phyloP scores from a whole-genome alignment of 2,888 invertebrate genomes.

The Tenthredo notha region DNA sequence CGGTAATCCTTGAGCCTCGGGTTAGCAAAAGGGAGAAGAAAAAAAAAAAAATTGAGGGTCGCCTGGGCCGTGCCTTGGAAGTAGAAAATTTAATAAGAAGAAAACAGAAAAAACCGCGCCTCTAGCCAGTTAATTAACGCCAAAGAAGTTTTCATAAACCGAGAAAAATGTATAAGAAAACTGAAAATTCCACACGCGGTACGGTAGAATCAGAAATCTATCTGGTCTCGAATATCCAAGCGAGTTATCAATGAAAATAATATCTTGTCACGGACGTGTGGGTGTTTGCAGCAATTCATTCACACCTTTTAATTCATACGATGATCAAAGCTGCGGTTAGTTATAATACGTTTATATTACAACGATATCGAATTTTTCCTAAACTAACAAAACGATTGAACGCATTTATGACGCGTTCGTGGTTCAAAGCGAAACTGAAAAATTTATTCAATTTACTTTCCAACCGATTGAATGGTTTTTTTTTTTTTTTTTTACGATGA shows the following conservation, averaged over 20 bases:
- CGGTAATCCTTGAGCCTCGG: conserved; percentile 40
- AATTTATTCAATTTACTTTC: neutral
- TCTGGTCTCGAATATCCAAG: neutral
- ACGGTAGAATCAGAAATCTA: neutral
- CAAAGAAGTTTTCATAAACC: neutral
- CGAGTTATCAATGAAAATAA: neutral
- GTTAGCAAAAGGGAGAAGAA: neutral
- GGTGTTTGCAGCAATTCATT: neutral
- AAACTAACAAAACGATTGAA: neutral
- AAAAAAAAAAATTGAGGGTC: conserved; percentile 18
- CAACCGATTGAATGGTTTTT: neutral
- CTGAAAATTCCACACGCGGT: neutral
- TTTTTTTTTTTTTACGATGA: neutral
- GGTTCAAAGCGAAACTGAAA: neutral
- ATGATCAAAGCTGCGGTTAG: neutral
- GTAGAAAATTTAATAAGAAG: conserved; percentile 21
- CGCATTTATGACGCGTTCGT: neutral
- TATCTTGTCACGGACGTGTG: neutral
- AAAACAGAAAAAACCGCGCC: conserved; percentile 5
- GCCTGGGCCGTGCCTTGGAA: neutral
- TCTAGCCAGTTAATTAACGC: conserved; percentile 12
- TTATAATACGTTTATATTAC: neutral
- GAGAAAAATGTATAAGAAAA: neutral
- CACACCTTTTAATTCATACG: neutral
- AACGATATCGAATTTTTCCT: neutral